These are phyloP conservation scores for Acanthurus tractus DNA, from an alignment of 2,797 vertebrate species.

Conservation along the genomic window DNA sequence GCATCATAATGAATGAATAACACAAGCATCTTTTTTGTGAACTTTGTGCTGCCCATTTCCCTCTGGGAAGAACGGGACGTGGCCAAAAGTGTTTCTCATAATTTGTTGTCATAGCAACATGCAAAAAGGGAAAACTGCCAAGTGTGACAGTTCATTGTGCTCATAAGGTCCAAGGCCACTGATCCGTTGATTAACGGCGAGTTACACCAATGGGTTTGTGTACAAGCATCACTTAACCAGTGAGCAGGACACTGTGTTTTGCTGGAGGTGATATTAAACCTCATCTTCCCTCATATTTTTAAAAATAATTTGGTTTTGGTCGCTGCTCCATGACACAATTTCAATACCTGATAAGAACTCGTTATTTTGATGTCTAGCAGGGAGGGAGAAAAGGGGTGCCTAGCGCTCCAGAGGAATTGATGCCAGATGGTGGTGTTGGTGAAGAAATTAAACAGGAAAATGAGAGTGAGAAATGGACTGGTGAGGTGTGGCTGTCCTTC, in stretches of 20 bases:
- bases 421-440: slow-evolving; percentile 76
- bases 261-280: not conserved
- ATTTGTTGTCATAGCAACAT: no score
- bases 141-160: no score
- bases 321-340: slow-evolving; percentile 10
- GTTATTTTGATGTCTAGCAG: slow-evolving; percentile 25
- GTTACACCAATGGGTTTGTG: no score
- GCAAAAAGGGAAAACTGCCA: no score
- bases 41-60: no score
- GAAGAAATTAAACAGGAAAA: slow-evolving; percentile 72
- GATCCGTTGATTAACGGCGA: no score
- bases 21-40: no score
- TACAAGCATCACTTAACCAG: no score
- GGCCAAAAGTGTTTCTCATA: no score
- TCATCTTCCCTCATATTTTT: not conserved
- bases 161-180: no score
- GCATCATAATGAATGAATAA: not conserved
- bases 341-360: slow-evolving; percentile 24
- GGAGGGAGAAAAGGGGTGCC: slow-evolving; percentile 18
- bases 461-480: slow-evolving; percentile 59
- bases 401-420: slow-evolving; percentile 60
- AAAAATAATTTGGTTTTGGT: not conserved
- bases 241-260: no score
- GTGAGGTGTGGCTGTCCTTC: slow-evolving; percentile 20
- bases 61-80: no score